These are phyloP conservation scores for Epizoanthus ramosus DNA, from an alignment of 92 coral and sea anemone species.

Conservation along the genomic window DNA sequence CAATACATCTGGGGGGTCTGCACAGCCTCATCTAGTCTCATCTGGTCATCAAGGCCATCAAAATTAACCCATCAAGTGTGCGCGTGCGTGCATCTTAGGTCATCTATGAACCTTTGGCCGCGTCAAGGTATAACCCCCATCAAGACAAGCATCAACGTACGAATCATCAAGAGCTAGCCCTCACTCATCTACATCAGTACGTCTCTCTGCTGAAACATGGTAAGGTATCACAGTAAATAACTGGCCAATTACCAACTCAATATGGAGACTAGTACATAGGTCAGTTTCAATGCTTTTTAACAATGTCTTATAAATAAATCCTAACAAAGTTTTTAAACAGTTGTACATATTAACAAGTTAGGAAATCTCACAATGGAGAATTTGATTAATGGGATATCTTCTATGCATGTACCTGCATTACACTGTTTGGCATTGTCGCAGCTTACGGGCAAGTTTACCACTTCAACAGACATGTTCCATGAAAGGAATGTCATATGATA, in stretches of 20 bases:
- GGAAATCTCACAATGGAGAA: too few species aligned
- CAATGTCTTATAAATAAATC: too few species aligned
- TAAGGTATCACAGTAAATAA: constrained; percentile 32
- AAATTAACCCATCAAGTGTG: constrained; percentile 41
- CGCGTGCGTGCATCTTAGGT: constrained; percentile 46
- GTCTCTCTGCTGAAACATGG: constrained; percentile 46
- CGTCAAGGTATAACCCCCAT: constrained; percentile 43
- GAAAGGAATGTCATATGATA: too few species aligned
- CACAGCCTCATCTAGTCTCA: constrained; percentile 42
- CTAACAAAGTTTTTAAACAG: too few species aligned
- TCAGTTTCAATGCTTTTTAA: too few species aligned
- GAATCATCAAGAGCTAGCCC: constrained; percentile 46
- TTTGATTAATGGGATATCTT: too few species aligned
- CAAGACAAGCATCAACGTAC: constrained; percentile 47
- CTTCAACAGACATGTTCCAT: too few species aligned
- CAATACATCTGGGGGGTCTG: constrained; percentile 33
- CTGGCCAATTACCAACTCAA: not conserved
- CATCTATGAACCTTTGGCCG: constrained; percentile 50
- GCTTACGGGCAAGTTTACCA: too few species aligned
- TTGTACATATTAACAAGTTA: too few species aligned
- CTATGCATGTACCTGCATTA: too few species aligned
- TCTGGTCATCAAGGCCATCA: constrained; percentile 14
- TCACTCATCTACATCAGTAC: constrained; percentile 39
- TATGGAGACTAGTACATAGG: too few species aligned
- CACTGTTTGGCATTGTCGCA: too few species aligned